Evolutionary conservation across 2,888 invertebrate genomes (phyloP), one percentile per base, ranked within the genome.

Genomic region (Odontocerum albicorne): DNA sequence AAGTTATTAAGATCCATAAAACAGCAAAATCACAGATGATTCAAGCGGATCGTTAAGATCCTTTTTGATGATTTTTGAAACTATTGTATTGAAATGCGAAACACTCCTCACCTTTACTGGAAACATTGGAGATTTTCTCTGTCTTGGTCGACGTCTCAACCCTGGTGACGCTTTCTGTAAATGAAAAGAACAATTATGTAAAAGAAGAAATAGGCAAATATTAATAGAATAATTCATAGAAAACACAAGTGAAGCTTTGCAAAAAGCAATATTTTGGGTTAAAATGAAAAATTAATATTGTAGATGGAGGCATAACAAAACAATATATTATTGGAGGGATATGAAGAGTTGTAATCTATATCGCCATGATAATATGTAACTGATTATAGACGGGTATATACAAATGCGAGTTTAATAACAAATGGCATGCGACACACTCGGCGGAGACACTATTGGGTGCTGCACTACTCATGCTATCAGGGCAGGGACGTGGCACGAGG

Each of bases 391-490:
- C 40, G 36, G 46, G 22, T 56, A 53, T 53, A 47, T 59, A 59
- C 49, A 53, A 45, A 60, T 57, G 57, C 57, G 38, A 45, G 45
- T 56, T 56, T 47, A 55, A 60, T 57, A 20, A 60, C 50, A 61
- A 59, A 59, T 47, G 54, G 52, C 61, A 61, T 59, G 61, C 59
- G 54, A 56, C 57, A 59, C 61, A 50, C 55, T 33, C 40, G 38
- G 47, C 27, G 47, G 36, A 51, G 50, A 44, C 55, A 45, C 44
- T 43, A 38, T 38, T 32, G 49, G 27, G 49, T 47, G 51, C 51
- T 39, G 51, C 35, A 38, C 45, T 49, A 55, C 46, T 13, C 51
- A 52, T 49, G 49, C 52, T 40, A 46, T 50, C 40, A 46, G 52
- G 53, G 52, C 53, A 42, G 43, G 55, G 19, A n/a, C n/a, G 32